phyloP scores from a whole-genome alignment of 2,797 vertebrate species.

The Sternarchorhynchus goeldii region DNA sequence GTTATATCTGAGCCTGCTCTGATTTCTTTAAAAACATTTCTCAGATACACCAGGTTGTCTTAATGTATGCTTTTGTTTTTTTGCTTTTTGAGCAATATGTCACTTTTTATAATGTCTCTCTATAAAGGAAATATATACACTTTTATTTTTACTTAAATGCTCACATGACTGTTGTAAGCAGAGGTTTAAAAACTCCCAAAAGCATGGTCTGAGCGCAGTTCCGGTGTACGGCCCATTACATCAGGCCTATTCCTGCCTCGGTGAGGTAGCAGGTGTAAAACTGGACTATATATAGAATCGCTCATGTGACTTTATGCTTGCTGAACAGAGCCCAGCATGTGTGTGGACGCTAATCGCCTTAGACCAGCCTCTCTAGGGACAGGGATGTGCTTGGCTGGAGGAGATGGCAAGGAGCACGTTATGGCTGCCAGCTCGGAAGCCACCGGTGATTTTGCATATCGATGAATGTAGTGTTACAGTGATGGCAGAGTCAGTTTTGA shows the following conservation, averaged over 20 bases:
- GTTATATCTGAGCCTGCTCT: too few relatives aligned
- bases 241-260: conserved; percentile 4
- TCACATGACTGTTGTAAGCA: too few relatives aligned
- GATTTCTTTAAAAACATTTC: too few relatives aligned
- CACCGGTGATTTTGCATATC: not conserved
- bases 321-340: conserved; percentile 5
- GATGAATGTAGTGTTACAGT: not conserved
- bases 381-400: conserved; percentile 19
- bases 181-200: too few relatives aligned
- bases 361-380: conserved; percentile 34
- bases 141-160: too few relatives aligned
- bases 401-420: not conserved
- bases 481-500: too few relatives aligned
- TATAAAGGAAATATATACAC: too few relatives aligned
- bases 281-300: conserved; percentile 22
- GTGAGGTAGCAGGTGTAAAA: not conserved
- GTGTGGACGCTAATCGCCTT: conserved; percentile 28
- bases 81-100: too few relatives aligned
- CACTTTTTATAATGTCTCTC: too few relatives aligned
- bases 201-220: too few relatives aligned
- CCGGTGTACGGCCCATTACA: not conserved
- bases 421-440: not conserved
- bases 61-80: too few relatives aligned
- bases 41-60: too few relatives aligned
- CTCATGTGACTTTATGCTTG: conserved; percentile 18